A percentile compares a stretch with the other conserved stretches of the same genome.
These are phyloP conservation scores for Sorex maritimensis DNA, from an alignment of 2,797 vertebrate species.

Conservation along the genomic window DNA sequence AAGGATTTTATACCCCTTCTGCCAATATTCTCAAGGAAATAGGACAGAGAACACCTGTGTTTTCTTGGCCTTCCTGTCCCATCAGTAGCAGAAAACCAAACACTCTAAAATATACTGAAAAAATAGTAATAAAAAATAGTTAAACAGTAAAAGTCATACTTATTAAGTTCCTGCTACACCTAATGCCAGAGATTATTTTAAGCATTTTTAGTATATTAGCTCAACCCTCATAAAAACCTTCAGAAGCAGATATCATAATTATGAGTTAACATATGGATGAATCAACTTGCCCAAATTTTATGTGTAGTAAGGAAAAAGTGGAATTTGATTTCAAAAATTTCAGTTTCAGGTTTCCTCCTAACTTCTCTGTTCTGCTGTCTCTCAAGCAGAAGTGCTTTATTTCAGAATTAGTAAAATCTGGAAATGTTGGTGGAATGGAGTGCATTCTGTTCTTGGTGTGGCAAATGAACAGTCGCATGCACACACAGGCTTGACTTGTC, in stretches of 20 bases:
- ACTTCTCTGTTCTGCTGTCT: neutral
- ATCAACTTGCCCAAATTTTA: neutral
- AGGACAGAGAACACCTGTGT: neutral
- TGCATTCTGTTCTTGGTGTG: neutral
- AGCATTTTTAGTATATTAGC: neutral
- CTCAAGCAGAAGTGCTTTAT: neutral
- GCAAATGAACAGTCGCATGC: no score
- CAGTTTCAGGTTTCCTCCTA: neutral
- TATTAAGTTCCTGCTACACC: neutral
- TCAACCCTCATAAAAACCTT: neutral
- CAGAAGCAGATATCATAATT: neutral
- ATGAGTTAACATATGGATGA: neutral
- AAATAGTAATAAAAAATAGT: neutral
- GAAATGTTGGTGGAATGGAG: neutral
- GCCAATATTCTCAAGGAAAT: neutral
- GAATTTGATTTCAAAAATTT: neutral
- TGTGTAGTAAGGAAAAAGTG: neutral
- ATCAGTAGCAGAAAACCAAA: neutral
- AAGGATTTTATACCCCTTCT: neutral
- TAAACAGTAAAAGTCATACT: neutral
- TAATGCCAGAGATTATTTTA: conserved; percentile 6
- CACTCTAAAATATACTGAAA: neutral
- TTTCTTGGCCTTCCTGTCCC: neutral
- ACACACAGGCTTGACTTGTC: no score
- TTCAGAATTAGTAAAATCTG: conserved; percentile 2